These are phyloP conservation scores for Limnephilus auricula DNA, from an alignment of 2,888 invertebrate species.

Conservation along the genomic window DNA sequence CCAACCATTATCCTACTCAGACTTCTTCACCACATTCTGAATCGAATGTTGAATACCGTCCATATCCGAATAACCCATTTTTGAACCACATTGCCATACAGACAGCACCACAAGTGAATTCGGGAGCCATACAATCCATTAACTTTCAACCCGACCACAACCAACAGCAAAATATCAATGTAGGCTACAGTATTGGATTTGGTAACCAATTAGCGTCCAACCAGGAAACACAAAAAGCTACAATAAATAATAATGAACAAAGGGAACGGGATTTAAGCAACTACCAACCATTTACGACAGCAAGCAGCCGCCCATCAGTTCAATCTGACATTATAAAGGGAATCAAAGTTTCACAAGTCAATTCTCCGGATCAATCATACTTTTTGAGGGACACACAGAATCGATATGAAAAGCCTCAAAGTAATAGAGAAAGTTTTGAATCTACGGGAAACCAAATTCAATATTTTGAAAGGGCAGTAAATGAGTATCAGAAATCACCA, in stretches of 20 bases:
- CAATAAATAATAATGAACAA: conserved; percentile 49
- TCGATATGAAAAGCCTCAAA: conserved; percentile 54
- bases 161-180: conserved; percentile 69
- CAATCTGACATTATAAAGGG: conserved; percentile 64
- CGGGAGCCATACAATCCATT: conserved; percentile 67
- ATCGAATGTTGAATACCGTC: conserved; percentile 58
- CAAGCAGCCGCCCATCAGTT: conserved; percentile 48
- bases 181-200: conserved; percentile 67
- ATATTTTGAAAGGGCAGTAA: conserved; percentile 15
- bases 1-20: conserved; percentile 68
- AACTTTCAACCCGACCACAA: conserved; percentile 74
- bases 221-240: conserved; percentile 46
- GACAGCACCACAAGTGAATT: conserved; percentile 54
- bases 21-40: conserved; percentile 69
- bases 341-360: conserved; percentile 61
- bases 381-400: conserved; percentile 58
- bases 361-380: conserved; percentile 58
- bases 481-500: conserved; percentile 58
- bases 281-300: conserved; percentile 56
- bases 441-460: conserved; percentile 19
- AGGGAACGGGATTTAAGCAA: conserved; percentile 53
- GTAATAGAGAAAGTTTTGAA: conserved; percentile 35
- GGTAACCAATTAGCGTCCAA: conserved; percentile 53
- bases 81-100: conserved; percentile 64
- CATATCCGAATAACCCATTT: conserved; percentile 66